Evolutionary conservation across 2,797 vertebrate genomes (phyloP), one percentile per base, ranked within the genome.

Genomic region (Phoeniculus purpureus): DNA sequence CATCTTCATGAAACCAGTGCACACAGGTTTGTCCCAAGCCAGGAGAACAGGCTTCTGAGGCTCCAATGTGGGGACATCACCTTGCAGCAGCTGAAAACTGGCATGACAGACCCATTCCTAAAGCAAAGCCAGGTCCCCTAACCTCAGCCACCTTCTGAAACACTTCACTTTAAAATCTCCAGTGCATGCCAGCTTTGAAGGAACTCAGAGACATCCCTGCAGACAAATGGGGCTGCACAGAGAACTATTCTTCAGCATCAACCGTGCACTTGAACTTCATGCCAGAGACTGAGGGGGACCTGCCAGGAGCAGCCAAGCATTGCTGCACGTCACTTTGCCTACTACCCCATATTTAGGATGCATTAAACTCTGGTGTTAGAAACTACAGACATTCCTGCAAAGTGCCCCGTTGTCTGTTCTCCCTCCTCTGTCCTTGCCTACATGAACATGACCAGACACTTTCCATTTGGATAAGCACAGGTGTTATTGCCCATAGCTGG

Each of bases 301-400:
- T 20, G 59, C 45, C 58, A 54, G 58, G 12, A 60, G 27, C 34
- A 50, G 51, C 60, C 71, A 43, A 32, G 23, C 26, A 4, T 7
- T 31, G 18, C 60, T 58, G 40, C 29, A 16, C 10, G 5, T 32
- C 76, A 31, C 34, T 55, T 29, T 16, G 37, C 51, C 40, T 27
- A 0, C 8, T 1, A 9, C 2, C n/a, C 54, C 34, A 12, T 2
- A 4, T 10, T 37, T 8, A 15, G 14, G 18, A 18, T 56, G 34
- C 31, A 4, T 19, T n/a, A 66, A 26, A 25, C 27, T 22, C 25
- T 58, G n/a, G 29, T 0, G 1, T 6, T 12, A 8, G 56, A 43
- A 70, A 15, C 20, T 62, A 21, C 50, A 45, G 34, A 15, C 4
- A 3, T 5, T 43, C 29, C 52, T 6, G 4, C 15, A 18, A 50